A percentile compares a stretch with the other conserved stretches of the same genome.
Conservation (phyloP, 2,888 invertebrate genomes). For the Hybos culiciformis region DNA sequence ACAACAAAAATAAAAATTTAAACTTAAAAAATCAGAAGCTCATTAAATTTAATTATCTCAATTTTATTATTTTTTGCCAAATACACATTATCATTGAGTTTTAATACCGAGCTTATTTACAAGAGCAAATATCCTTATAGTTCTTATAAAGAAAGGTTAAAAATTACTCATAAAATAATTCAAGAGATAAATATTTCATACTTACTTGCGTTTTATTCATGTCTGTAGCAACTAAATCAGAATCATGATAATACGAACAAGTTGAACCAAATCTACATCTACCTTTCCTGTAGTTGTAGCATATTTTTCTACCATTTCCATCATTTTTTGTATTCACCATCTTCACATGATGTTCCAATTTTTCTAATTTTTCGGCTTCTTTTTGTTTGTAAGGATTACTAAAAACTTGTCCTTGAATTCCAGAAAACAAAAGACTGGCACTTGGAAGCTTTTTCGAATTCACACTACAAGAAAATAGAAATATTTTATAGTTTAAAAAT, state of each 20-base stretch:
- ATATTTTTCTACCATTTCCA: conserved; percentile 78
- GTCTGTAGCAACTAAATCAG: conserved; percentile 55
- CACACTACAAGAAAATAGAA: neutral
- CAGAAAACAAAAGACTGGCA: conserved; percentile 22
- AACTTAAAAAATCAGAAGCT: too few species aligned
- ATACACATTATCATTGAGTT: too few species aligned
- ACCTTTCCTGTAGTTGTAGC: conserved; percentile 87
- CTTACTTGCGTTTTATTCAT: conserved; percentile 28
- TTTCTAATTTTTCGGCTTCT: conserved; percentile 65
- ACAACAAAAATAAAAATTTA: too few species aligned
- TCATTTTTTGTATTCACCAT: conserved; percentile 66
- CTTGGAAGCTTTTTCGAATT: conserved; percentile 30
- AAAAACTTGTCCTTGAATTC: conserved; percentile 45
- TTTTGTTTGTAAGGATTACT: conserved; percentile 76
- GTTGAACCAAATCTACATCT: conserved; percentile 82
- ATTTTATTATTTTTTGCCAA: too few species aligned
- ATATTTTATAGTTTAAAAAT: conserved; percentile 4
- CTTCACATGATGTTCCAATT: conserved; percentile 83
- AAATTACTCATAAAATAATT: neutral
- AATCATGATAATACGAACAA: conserved; percentile 84
- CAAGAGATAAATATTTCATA: neutral
- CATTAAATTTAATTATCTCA: too few species aligned
- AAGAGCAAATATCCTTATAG: too few species aligned
- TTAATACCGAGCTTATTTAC: too few species aligned
- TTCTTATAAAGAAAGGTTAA: too few species aligned